Evolutionary conservation across 2,113 vertebrate species (phyloP), one percentile per base, ranked within the genome.

Genomic region (human): DNA sequence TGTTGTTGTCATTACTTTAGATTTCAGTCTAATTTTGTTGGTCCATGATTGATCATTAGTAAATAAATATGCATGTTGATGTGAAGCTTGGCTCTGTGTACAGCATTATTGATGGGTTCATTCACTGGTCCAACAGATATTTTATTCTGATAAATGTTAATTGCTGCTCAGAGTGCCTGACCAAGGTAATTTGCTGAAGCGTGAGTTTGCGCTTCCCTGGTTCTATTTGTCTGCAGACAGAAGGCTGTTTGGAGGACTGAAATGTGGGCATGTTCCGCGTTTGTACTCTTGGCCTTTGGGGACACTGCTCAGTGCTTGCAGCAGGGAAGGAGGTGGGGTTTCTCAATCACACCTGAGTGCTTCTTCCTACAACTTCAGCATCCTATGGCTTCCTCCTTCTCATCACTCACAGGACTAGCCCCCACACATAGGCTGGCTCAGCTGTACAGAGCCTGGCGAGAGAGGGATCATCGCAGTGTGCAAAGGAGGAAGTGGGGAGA

Each of bases 91-190:
- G 76, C 55, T 92, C 89, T 75, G 48, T 40, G 27, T 81, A 13
- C 22, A 52, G 61, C n/a, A 70, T 89, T 97, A 96, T 76, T 93
- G 92, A 98, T 95, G 90, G 72, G 94, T 73, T 73, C 92, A 32
- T 82, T 79, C 93, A 94, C 64, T 97, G 85, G 79, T 48, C 48
- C 90, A 87, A 73, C 12, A 70, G 90, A 95, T 97, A 97, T 86
- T 97, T 97, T 96, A 97, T 96, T 96, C 95, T 97, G 95, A 97
- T 95, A 97, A 96, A 97, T 79, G 94, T 88, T 98, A 93, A 98
- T 93, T 93, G 85, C 84, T 48, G 38, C 80, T 96, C 76, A 40
- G 79, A 73, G 81, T 0, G 5, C 85, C 72, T 96, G 87, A 90
- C 92, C 92, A 64, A 84, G 90, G 96, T 87, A 90, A 96, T 94